These are phyloP conservation scores for Aleiodes testaceus DNA, from an alignment of 2,888 invertebrate species.

Conservation along the genomic window DNA sequence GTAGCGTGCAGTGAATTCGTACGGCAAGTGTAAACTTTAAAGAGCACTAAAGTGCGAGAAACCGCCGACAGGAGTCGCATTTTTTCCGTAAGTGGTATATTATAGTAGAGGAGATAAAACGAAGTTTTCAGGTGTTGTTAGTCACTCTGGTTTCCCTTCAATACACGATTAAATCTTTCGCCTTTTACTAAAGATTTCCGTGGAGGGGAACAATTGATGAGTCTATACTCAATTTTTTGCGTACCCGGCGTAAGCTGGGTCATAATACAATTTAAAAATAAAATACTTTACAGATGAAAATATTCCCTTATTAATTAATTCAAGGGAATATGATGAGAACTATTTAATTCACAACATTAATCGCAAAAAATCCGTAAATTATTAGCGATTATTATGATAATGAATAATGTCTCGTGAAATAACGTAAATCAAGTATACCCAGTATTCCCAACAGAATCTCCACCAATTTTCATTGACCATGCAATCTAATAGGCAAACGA, in stretches of 20 bases:
- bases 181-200: conserved; percentile 74
- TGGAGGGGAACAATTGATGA: conserved; percentile 40
- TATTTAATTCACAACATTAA: too few relatives aligned
- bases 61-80: not conserved
- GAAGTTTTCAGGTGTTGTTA: not conserved
- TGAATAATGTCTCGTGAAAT: conserved; percentile 2
- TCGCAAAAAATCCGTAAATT: conserved; percentile 6
- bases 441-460: not conserved
- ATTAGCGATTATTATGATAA: not conserved
- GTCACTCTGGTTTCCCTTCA: conserved; percentile 47
- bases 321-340: too few relatives aligned
- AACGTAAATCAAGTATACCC: conserved; percentile 11
- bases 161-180: conserved; percentile 73
- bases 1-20: not conserved
- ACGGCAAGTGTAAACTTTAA: not conserved
- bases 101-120: not conserved
- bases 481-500: conserved; percentile 18
- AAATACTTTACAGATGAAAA: not conserved
- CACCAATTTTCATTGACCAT: conserved; percentile 13
- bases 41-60: not conserved
- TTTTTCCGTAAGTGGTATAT: not conserved
- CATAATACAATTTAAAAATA: conserved; percentile 23
- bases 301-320: too few relatives aligned
- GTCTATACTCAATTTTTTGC: conserved; percentile 40
- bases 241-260: conserved; percentile 43